A percentile compares a stretch with the other conserved stretches of the same genome.
phyloP scores from a whole-genome alignment of 2,888 invertebrate genomes.

The Eucera pruinosa region DNA sequence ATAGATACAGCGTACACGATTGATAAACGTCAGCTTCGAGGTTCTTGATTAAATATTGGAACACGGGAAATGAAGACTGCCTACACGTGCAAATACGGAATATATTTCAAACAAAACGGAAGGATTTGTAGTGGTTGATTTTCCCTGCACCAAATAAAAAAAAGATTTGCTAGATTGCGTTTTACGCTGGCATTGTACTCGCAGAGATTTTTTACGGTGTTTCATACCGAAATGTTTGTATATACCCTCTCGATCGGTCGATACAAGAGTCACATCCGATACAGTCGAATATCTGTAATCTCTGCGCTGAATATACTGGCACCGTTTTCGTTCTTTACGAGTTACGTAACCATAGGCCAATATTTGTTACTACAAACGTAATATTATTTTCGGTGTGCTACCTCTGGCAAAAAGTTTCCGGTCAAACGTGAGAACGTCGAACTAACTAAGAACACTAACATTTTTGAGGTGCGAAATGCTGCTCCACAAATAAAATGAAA shows the following conservation, averaged over 20 bases:
- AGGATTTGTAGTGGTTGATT: not conserved
- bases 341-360: not conserved
- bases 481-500: no score
- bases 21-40: not conserved
- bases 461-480: no score
- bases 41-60: not conserved
- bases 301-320: conserved; percentile 13
- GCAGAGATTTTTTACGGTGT: no score
- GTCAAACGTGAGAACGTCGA: no score
- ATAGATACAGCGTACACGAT: no score
- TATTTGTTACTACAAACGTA: conserved; percentile 6
- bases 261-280: conserved; percentile 7
- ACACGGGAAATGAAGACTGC: not conserved
- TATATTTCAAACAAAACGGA: not conserved
- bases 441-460: no score
- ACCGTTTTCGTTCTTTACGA: conserved; percentile 11
- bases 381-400: conserved; percentile 4
- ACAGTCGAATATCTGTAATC: conserved; percentile 18
- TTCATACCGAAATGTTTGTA: conserved; percentile 2
- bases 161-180: not conserved
- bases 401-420: no score
- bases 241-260: not conserved
- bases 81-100: not conserved
- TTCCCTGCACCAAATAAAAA: not conserved
- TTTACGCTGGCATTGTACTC: no score